Conservation (phyloP, 2,113 vertebrate genomes). For the Erinaceus europaeus region DNA sequence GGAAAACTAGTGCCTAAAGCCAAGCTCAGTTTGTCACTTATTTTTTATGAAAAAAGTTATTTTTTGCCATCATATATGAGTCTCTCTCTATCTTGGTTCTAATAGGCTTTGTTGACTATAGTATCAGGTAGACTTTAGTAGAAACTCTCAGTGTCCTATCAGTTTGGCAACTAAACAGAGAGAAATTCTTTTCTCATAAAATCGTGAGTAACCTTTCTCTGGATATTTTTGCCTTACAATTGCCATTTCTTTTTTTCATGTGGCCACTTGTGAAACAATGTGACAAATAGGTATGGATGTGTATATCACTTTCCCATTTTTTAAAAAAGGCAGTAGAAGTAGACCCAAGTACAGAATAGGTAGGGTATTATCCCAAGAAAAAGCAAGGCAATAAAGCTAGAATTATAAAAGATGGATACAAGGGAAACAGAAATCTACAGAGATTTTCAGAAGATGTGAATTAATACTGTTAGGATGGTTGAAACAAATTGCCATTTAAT, state of each 20-base stretch:
- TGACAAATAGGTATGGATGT: too few species aligned
- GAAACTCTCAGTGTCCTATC: too few species aligned
- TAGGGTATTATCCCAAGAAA: not conserved
- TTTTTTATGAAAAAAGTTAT: constrained; percentile 37
- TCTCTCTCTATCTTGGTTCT: not conserved
- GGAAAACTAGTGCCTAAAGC: not conserved
- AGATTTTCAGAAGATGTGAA: not conserved
- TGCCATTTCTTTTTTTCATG: not conserved
- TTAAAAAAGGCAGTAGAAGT: not conserved
- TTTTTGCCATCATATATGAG: not conserved
- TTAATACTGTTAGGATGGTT: not conserved
- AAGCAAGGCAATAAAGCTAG: not conserved
- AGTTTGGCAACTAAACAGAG: not conserved
- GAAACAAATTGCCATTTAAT: not conserved
- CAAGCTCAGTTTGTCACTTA: not conserved
- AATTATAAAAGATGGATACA: not conserved
- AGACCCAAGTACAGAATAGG: not conserved
- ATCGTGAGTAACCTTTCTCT: too few species aligned
- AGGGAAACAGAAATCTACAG: too few species aligned
- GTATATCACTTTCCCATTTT: not conserved
- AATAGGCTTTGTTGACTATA: not conserved
- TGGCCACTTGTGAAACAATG: not conserved
- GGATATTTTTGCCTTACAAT: not conserved
- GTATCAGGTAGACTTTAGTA: not conserved
- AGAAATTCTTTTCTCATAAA: not conserved